phyloP scores from a whole-genome alignment of 2,113 vertebrate genomes.

The Fregata magnificens region DNA sequence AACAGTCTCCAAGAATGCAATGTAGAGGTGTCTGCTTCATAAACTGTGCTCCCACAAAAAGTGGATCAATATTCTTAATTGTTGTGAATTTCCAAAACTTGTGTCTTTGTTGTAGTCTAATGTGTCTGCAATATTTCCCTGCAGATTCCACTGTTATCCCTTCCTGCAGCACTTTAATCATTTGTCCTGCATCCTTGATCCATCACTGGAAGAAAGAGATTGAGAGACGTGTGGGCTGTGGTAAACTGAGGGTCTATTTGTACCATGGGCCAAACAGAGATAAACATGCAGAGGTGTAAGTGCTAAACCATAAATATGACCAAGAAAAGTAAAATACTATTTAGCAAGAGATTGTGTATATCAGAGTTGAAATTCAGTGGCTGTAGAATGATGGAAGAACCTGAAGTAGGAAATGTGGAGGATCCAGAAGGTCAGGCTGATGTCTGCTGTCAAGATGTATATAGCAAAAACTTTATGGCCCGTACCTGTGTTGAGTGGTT shows the following conservation, averaged over 20 bases:
- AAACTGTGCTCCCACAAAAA: neutral
- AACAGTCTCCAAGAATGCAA: neutral
- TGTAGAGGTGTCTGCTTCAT: neutral
- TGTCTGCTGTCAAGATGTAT: neutral
- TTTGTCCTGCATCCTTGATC: conserved; percentile 95
- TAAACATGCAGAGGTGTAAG: conserved; percentile 81
- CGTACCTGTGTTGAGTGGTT: neutral
- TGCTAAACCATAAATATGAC: neutral
- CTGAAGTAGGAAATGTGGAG: neutral
- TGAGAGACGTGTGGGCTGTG: conserved; percentile 75
- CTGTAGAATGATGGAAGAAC: neutral
- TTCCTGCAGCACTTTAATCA: conserved; percentile 83
- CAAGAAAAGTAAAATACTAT: neutral
- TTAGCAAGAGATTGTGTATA: neutral
- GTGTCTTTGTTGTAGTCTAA: neutral
- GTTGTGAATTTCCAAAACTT: neutral
- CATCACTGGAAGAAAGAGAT: conserved; percentile 97
- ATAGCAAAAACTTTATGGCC: neutral
- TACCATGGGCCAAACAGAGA: conserved; percentile 89
- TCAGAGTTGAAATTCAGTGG: neutral
- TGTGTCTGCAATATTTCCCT: neutral
- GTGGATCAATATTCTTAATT: neutral
- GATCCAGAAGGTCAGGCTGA: neutral
- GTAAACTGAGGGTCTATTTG: conserved; percentile 81
- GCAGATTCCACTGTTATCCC: conserved; percentile 74